Base-by-base conservation (phyloP, 2,113 vertebrate genomes). In the Crotophaga sulcirostris region DNA sequence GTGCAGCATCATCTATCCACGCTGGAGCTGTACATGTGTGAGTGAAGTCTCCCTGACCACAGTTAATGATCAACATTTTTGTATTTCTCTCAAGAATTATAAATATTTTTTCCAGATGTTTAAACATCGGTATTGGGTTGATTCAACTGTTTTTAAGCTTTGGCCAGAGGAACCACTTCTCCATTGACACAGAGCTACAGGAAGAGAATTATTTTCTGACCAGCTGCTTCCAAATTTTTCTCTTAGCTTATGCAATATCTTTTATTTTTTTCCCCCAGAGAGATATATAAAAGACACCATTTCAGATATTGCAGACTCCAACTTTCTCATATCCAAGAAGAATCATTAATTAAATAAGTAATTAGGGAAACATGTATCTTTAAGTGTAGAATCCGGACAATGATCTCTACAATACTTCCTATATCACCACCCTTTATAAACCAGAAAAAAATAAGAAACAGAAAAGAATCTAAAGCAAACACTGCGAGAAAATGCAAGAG, bases 31-130 rank as follows among this genome's bases (percentile, higher is more conserved):
- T 23, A 63, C 11, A 25, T 25, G 31, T 36, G 47, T 44, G 70
- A 89, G 66, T 72, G 51, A 96, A 77, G 38, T 31, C 55, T 91
- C 82, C 81, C 80, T 42, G 90, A 82, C 91, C 79, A 76, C 62
- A 80, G 67, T 9, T 49, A 85, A 54, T 9, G 23, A 92, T 10
- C 54, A 73, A 45, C 74, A 66, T 89, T 85, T 86, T 88, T 94
- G 80, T 77, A 72, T 92, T 62, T 89, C 80, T 80, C 44, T 56
- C 70, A 81, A 58, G 80, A 87, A 84, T 56, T 31, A 56, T 3
- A 66, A 84, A 54, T 66, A 93, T 31, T 67, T 95, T 70, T 82
- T 33, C 45, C 44, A 94, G 93, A 83, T 85, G 91, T 86, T 90
- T 91, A 60, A 83, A 62, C 56, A 82, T 44, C 36, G 55, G 14